A percentile compares a stretch with the other conserved stretches of the same genome.
phyloP scores from a whole-genome alignment of 2,797 vertebrate species.

The Chaetodon trifasciatus region DNA sequence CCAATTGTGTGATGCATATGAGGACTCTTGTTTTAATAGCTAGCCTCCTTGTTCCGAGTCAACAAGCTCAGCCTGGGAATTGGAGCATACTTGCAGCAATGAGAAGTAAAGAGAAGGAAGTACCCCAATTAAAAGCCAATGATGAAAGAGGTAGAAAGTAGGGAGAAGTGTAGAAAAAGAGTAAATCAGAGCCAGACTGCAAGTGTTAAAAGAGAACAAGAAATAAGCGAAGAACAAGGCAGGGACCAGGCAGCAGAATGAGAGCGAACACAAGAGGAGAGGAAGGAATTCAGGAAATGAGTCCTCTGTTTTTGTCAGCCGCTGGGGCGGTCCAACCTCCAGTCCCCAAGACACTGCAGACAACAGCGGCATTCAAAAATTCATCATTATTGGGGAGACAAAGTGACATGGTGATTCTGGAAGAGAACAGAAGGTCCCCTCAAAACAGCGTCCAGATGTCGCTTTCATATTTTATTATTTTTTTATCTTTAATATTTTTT shows the following conservation, averaged over 20 bases:
- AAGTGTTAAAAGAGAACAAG: slow-evolving; percentile 29
- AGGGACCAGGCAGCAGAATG: not conserved
- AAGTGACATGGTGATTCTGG: slow-evolving; percentile 40
- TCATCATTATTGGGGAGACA: slow-evolving; percentile 42
- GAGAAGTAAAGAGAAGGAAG: slow-evolving; percentile 38
- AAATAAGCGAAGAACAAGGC: slow-evolving; percentile 22
- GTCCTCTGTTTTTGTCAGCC: slow-evolving; percentile 4
- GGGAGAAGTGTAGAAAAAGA: slow-evolving; percentile 4
- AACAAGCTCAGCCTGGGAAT: slow-evolving; percentile 27
- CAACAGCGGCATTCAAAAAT: slow-evolving; percentile 35
- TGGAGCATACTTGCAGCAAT: slow-evolving; percentile 16
- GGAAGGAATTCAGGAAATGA: not conserved
- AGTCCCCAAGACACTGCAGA: not conserved
- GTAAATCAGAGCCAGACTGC: slow-evolving; percentile 10
- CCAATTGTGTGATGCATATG: not conserved
- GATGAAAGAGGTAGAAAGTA: slow-evolving; percentile 69
- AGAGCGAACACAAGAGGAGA: not conserved
- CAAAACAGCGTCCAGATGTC: slow-evolving; percentile 68
- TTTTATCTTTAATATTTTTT: slow-evolving; percentile 67
- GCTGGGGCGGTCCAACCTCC: not conserved
- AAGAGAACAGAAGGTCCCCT: slow-evolving; percentile 47
- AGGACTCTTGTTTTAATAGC: slow-evolving; percentile 9
- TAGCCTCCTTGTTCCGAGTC: not conserved
- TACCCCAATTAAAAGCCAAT: slow-evolving; percentile 61
- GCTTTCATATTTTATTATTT: slow-evolving; percentile 73